Conservation (phyloP, 1,140 invertebrate genomes). For the Cherax quadricarinatus region DNA sequence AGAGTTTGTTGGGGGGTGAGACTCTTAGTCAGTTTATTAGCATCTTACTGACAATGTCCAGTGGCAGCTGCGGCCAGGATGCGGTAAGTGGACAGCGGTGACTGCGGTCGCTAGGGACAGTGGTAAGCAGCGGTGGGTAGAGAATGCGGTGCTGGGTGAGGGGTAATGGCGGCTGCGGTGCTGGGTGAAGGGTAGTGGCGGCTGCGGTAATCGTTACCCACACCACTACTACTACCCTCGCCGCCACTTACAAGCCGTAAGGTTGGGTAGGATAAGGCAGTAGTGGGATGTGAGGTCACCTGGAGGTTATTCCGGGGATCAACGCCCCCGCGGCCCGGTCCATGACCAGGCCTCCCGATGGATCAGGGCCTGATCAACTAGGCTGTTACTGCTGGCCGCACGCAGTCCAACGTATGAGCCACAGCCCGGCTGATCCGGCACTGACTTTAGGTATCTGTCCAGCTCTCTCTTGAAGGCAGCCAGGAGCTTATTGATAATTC, state of each 20-base stretch:
- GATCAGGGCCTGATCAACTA: neutral
- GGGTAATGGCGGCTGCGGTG: neutral
- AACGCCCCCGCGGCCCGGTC: no score
- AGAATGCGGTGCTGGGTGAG: neutral
- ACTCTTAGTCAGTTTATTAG: neutral
- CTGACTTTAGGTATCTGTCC: no score
- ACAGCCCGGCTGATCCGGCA: no score
- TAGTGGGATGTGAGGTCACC: no score
- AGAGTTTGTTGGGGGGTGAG: neutral
- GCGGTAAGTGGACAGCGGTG: neutral
- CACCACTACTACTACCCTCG: slow-evolving; percentile 10
- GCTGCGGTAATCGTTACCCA: neutral
- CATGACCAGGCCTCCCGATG: no score
- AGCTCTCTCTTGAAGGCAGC: no score
- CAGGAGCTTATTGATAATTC: no score
- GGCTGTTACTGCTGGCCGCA: neutral
- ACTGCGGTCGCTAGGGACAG: neutral
- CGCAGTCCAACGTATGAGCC: no score
- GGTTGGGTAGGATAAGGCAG: neutral
- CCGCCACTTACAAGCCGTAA: slow-evolving; percentile 26
- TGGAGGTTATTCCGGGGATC: no score
- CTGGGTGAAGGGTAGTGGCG: neutral
- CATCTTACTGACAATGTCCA: neutral
- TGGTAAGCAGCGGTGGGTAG: neutral
- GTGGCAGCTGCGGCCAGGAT: neutral